Percentiles rank a stretch among this genome's conserved stretches.
phyloP scores from a whole-genome alignment of 1,140 invertebrate genomes.

The Matsumurasca onukii region DNA sequence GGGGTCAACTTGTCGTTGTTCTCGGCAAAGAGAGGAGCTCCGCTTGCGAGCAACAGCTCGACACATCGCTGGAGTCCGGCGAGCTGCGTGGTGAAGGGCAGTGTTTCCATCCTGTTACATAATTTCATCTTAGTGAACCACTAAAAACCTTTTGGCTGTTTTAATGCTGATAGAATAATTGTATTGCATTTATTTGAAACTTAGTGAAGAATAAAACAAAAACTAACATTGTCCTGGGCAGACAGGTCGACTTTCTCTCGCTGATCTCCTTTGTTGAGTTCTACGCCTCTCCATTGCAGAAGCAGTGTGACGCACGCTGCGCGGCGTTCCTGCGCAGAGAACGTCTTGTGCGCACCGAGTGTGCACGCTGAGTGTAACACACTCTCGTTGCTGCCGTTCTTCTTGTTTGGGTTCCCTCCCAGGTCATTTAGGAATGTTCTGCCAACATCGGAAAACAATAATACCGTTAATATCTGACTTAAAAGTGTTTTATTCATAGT shows the following conservation, averaged over 20 bases:
- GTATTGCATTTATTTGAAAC: no score
- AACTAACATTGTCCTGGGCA: slow-evolving; percentile 59
- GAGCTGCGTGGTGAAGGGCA: slow-evolving; percentile 66
- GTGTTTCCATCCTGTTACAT: slow-evolving; percentile 63
- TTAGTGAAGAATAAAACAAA: no score
- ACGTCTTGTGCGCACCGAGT: slow-evolving; percentile 53
- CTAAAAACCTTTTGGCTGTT: no score
- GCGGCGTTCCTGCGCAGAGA: slow-evolving; percentile 58
- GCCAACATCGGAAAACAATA: no score
- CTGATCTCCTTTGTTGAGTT: slow-evolving; percentile 53
- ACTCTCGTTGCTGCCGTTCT: slow-evolving; percentile 64
- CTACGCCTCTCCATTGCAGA: slow-evolving; percentile 61
- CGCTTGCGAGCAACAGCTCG: slow-evolving; percentile 60
- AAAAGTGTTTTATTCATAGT: no score
- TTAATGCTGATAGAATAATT: no score
- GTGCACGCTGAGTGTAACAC: slow-evolving; percentile 64
- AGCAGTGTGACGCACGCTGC: slow-evolving; percentile 62
- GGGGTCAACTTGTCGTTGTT: slow-evolving; percentile 63
- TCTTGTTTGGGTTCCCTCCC: slow-evolving; percentile 69
- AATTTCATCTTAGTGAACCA: no score
- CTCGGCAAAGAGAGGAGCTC: slow-evolving; percentile 62
- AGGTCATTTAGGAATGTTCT: slow-evolving; percentile 66
- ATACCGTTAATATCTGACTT: no score
- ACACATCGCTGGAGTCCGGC: slow-evolving; percentile 65
- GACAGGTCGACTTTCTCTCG: slow-evolving; percentile 60